Evolutionary conservation across 2,888 invertebrate genomes (phyloP).

Genomic region (Chalcis sispes): DNA sequence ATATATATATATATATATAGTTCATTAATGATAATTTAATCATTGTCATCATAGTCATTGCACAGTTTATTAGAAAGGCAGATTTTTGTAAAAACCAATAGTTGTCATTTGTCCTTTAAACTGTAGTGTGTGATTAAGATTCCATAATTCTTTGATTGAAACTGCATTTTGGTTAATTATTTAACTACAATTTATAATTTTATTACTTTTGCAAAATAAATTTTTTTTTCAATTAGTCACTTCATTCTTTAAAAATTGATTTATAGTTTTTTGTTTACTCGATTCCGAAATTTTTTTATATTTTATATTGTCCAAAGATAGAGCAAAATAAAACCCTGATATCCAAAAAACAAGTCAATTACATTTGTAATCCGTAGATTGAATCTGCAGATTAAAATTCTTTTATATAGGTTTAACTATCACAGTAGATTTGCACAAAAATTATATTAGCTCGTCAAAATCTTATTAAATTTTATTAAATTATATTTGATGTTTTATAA

Average conservation of each 20-base stretch:
- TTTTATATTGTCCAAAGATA: not conserved
- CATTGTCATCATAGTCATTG: conserved; percentile 13
- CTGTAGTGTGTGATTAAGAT: not conserved
- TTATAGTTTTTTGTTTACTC: not conserved
- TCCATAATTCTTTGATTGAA: conserved; percentile 7
- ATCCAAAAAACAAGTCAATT: not conserved
- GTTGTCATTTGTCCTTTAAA: not conserved
- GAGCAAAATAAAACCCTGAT: not conserved
- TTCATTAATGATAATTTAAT: not conserved
- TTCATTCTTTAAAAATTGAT: not conserved
- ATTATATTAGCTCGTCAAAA: conserved; percentile 28
- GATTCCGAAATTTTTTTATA: not conserved
- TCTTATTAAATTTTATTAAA: conserved; percentile 22
- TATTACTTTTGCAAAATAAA: conserved; percentile 5
- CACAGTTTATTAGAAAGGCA: conserved; percentile 3
- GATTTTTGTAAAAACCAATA: not conserved
- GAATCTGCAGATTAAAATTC: conserved; percentile 32
- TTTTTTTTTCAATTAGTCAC: not conserved
- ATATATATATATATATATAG: too few relatives aligned
- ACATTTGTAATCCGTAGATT: conserved; percentile 1
- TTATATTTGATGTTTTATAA: not conserved
- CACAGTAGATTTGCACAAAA: conserved; percentile 51
- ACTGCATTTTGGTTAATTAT: not conserved
- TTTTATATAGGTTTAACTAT: conserved; percentile 47
- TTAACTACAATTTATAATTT: not conserved